Evolutionary conservation across 2,888 invertebrate species (phyloP).

Genomic region (Pecten maximus): DNA sequence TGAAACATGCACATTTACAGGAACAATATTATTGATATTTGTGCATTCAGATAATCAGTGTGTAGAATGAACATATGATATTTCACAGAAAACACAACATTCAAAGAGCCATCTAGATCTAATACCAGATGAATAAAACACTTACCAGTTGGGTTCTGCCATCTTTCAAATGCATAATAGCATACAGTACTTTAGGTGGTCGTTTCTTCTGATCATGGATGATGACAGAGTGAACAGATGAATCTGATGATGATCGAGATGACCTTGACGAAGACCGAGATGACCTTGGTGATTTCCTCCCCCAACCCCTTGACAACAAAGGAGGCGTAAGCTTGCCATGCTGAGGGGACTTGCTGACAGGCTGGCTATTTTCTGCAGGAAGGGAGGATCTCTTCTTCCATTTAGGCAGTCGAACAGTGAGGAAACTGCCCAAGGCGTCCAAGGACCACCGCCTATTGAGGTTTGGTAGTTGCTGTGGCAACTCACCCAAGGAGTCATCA

Average conservation of each 20-base stretch:
- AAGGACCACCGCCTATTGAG: not conserved
- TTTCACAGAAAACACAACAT: too few relatives aligned
- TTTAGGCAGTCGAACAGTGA: not conserved
- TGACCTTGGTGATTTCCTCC: not conserved
- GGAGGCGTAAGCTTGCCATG: slow-evolving; percentile 12
- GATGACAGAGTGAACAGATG: not conserved
- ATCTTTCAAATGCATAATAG: not conserved
- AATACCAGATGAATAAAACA: too few relatives aligned
- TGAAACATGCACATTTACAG: too few relatives aligned
- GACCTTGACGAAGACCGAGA: not conserved
- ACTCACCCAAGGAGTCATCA: not conserved
- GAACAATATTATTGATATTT: too few relatives aligned
- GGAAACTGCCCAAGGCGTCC: not conserved
- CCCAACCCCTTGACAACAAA: not conserved
- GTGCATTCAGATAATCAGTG: too few relatives aligned
- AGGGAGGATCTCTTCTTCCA: slow-evolving; percentile 1
- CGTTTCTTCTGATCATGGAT: not conserved
- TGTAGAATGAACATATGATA: too few relatives aligned
- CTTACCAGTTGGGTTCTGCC: not conserved
- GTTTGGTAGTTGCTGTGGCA: not conserved
- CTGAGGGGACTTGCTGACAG: not conserved
- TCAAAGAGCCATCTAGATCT: too few relatives aligned
- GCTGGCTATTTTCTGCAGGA: not conserved
- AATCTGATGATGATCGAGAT: not conserved
- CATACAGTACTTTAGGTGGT: not conserved